Evolutionary conservation across 2,113 vertebrate species (phyloP).

Genomic region (Myiozetetes cayanensis): DNA sequence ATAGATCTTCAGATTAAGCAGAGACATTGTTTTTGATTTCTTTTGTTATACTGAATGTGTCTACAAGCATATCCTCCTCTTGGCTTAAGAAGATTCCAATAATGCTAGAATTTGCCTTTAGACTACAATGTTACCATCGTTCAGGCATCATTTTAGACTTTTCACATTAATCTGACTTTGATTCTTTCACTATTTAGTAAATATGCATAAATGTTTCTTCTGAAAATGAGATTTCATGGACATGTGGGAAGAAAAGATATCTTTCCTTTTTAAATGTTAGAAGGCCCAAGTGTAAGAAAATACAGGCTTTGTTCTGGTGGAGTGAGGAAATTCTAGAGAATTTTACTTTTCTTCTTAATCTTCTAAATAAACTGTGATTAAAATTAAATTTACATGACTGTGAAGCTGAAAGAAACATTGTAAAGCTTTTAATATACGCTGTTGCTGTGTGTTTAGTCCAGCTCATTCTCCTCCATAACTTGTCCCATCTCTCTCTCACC

Average conservation of each 20-base stretch:
- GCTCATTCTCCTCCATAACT: not conserved
- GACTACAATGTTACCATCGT: not conserved
- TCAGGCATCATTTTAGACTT: not conserved
- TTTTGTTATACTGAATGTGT: conserved; percentile 16
- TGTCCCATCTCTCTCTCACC: not conserved
- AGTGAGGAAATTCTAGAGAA: not conserved
- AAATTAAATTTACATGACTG: not conserved
- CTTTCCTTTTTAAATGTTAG: not conserved
- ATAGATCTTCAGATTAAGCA: conserved; percentile 30
- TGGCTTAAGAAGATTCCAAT: not conserved
- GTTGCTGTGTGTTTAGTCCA: not conserved
- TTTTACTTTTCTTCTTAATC: not conserved
- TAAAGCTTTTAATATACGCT: not conserved
- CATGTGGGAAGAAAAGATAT: not conserved
- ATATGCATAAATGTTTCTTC: not conserved
- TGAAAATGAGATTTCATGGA: not conserved
- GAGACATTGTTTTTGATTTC: conserved; percentile 4
- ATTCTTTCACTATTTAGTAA: not conserved
- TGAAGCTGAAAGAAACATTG: not conserved
- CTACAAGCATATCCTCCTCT: not conserved
- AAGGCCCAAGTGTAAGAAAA: not conserved
- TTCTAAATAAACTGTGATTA: not conserved
- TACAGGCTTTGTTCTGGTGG: not conserved
- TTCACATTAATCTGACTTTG: not conserved
- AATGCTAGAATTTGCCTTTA: not conserved